A percentile compares a stretch with the other conserved stretches of the same genome.
phyloP scores from a whole-genome alignment of 2,113 vertebrate species.

The Neotragus moschatus region DNA sequence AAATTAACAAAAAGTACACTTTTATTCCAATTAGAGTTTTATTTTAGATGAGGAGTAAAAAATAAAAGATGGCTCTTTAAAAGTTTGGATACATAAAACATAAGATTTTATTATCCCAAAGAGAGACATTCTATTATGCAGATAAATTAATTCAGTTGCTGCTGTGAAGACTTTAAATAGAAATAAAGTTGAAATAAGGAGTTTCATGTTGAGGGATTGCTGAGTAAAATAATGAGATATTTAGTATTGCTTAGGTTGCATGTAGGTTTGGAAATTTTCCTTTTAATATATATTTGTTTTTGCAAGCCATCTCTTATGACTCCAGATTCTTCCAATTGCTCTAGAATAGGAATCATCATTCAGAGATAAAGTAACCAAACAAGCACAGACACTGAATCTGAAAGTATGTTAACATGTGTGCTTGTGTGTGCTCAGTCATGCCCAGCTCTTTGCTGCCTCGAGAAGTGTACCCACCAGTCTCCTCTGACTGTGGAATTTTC shows the following conservation, averaged over 20 bases:
- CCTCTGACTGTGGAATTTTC: not conserved
- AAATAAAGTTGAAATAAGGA: constrained; percentile 53
- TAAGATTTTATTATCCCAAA: constrained; percentile 67
- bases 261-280: not conserved
- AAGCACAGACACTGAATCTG: not conserved
- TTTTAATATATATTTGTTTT: not conserved
- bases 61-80: constrained; percentile 25
- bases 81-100: constrained; percentile 68
- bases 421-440: not conserved
- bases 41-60: not conserved
- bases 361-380: not conserved
- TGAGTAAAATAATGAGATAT: constrained; percentile 47
- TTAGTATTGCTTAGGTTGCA: not conserved
- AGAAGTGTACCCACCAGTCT: not conserved
- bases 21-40: constrained; percentile 37
- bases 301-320: not conserved
- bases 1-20: not conserved
- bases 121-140: constrained; percentile 52
- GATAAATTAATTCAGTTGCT: constrained; percentile 61
- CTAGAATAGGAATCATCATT: not conserved
- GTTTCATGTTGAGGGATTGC: constrained; percentile 52
- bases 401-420: not conserved
- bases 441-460: not conserved
- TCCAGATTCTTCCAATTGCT: not conserved
- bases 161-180: constrained; percentile 49